Conservation (phyloP, 2,888 invertebrate species). For the Orthonevra nobilis region DNA sequence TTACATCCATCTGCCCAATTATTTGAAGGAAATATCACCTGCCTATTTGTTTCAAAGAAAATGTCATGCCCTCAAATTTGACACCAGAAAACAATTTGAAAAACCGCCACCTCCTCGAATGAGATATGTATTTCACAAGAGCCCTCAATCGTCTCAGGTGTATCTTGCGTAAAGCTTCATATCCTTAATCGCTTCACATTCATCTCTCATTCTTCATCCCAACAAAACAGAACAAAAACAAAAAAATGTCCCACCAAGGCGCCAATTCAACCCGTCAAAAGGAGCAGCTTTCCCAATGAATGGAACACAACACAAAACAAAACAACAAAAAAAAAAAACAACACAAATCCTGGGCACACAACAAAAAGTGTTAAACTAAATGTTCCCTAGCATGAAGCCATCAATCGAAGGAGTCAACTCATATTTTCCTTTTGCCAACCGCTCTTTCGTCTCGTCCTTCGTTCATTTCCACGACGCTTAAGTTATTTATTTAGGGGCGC, state of each 20-base stretch:
- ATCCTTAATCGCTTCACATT: slow-evolving; percentile 45
- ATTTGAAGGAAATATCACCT: slow-evolving; percentile 16
- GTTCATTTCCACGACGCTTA: slow-evolving; percentile 10
- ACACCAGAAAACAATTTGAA: slow-evolving; percentile 35
- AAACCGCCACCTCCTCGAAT: neutral
- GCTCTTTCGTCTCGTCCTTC: no score
- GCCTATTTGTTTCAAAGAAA: slow-evolving; percentile 22
- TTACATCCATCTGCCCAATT: slow-evolving; percentile 17
- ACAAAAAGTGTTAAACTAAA: slow-evolving; percentile 51
- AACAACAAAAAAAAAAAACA: neutral
- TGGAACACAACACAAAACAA: neutral
- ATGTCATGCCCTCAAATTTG: slow-evolving; percentile 37
- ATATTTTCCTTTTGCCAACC: slow-evolving; percentile 27
- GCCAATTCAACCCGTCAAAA: neutral
- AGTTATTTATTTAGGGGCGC: slow-evolving; percentile 42
- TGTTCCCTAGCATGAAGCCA: slow-evolving; percentile 57
- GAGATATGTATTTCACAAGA: slow-evolving; percentile 7
- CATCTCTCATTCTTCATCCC: slow-evolving; percentile 15
- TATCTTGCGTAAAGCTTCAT: slow-evolving; percentile 44
- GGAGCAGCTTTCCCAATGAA: neutral
- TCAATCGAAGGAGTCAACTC: slow-evolving; percentile 61
- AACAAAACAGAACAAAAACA: neutral
- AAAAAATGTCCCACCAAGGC: slow-evolving; percentile 18
- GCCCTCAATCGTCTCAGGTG: slow-evolving; percentile 50
- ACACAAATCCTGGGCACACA: slow-evolving; percentile 16